These are phyloP conservation scores for Prenolepis imparis DNA, from an alignment of 2,888 invertebrate genomes.

Conservation along the genomic window DNA sequence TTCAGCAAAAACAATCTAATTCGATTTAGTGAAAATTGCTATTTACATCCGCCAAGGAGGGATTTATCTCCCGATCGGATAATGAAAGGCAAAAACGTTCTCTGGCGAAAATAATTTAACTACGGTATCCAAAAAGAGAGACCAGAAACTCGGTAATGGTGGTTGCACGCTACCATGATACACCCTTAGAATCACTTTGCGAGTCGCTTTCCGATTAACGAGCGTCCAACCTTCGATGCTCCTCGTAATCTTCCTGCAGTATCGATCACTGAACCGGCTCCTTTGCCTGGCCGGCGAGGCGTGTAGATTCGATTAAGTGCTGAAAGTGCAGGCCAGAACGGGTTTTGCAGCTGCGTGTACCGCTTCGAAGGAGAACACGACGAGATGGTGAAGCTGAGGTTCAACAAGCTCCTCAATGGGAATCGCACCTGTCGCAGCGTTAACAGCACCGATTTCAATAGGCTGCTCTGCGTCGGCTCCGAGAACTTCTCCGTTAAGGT, in stretches of 20 bases:
- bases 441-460: conserved; percentile 83
- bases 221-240: conserved; percentile 49
- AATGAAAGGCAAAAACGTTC: conserved; percentile 35
- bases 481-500: conserved; percentile 84
- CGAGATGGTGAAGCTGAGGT: conserved; percentile 92
- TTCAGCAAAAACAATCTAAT: not conserved
- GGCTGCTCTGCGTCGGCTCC: conserved; percentile 83
- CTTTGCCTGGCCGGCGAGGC: conserved; percentile 69
- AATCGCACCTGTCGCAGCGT: conserved; percentile 85
- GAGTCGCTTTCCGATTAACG: conserved; percentile 58
- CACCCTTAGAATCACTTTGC: conserved; percentile 50
- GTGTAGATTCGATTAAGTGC: conserved; percentile 72
- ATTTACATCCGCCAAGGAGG: conserved; percentile 4
- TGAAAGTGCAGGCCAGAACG: conserved; percentile 72
- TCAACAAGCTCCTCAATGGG: conserved; percentile 90
- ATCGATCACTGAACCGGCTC: conserved; percentile 65
- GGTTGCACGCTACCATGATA: conserved; percentile 13
- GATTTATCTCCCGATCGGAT: conserved; percentile 16
- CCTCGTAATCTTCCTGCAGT: conserved; percentile 59
- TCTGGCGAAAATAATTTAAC: conserved; percentile 30
- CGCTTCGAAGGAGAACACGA: conserved; percentile 95
- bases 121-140: conserved; percentile 27
- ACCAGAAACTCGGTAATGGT: not conserved
- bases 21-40: not conserved
- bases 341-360: conserved; percentile 91